Conservation (phyloP, 2,797 vertebrate species). For the Oreochromis mossambicus region DNA sequence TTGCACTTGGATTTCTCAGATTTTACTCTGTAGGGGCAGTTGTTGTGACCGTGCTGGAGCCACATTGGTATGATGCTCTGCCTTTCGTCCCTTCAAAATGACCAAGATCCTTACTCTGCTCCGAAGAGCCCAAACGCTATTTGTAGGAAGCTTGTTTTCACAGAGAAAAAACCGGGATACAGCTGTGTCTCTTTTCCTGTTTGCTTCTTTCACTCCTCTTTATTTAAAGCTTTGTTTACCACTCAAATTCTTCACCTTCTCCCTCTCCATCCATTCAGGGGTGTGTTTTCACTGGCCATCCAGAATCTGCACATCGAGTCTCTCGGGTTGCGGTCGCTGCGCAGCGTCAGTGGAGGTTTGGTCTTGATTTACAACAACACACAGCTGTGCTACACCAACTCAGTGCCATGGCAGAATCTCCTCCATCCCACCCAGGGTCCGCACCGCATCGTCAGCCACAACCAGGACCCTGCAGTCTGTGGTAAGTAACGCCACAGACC, state of each 20-base stretch:
- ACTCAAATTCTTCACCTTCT: neutral
- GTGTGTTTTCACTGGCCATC: constrained; percentile 88
- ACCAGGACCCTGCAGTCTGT: constrained; percentile 78
- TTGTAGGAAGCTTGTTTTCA: neutral
- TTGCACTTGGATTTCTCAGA: neutral
- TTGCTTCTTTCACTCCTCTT: neutral
- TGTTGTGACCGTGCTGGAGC: accelerated
- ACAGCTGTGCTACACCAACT: constrained; percentile 85
- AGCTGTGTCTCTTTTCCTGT: neutral
- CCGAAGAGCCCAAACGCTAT: neutral
- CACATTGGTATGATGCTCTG: neutral
- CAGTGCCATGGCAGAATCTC: constrained; percentile 82
- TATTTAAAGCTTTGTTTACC: neutral
- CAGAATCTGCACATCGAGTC: constrained; percentile 83
- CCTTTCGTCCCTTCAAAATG: neutral
- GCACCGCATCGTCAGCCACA: constrained; percentile 79
- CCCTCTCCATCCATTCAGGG: constrained; percentile 64
- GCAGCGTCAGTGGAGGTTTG: constrained; percentile 88
- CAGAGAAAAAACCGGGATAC: neutral
- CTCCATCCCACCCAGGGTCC: constrained; percentile 80
- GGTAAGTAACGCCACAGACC: constrained; percentile 65
- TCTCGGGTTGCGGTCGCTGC: constrained; percentile 86
- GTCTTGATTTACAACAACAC: constrained; percentile 87
- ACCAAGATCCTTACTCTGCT: neutral
- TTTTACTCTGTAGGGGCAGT: neutral